These are phyloP conservation scores for Crotalus viridis DNA, from an alignment of 2,113 vertebrate species.

Conservation along the genomic window DNA sequence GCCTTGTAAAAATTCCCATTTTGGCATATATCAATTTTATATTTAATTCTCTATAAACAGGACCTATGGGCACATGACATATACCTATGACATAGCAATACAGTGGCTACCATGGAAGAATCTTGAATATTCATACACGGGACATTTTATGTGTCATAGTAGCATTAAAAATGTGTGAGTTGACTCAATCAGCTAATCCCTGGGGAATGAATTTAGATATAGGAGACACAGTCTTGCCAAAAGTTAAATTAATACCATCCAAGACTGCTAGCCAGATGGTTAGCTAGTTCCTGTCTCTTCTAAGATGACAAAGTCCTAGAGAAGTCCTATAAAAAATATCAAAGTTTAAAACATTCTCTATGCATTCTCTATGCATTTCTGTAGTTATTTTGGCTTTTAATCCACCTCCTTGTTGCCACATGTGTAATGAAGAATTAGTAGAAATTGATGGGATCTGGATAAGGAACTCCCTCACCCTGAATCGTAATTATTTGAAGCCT, in stretches of 20 bases:
- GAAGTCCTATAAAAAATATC: not conserved
- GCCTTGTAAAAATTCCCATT: slow-evolving; percentile 15
- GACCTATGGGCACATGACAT: not conserved
- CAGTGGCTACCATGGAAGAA: not conserved
- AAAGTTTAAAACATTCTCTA: not conserved
- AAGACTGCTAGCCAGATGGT: not conserved
- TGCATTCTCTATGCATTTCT: not conserved
- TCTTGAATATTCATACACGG: not conserved
- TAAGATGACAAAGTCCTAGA: not conserved
- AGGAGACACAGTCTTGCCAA: not conserved
- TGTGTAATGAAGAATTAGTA: not conserved
- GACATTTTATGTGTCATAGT: not conserved
- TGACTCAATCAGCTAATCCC: not conserved
- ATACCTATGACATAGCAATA: not conserved
- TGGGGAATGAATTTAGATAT: not conserved
- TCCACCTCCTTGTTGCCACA: not conserved
- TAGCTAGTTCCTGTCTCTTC: not conserved
- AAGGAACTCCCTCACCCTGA: not conserved
- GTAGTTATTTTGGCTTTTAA: not conserved
- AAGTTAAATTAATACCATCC: not conserved
- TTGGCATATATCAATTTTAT: slow-evolving; percentile 17
- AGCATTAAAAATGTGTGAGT: not conserved
- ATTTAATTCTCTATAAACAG: not conserved
- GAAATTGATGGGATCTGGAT: not conserved
- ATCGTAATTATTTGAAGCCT: not conserved